Conservation (phyloP, 1,140 invertebrate species). For the Monochamus saltuarius region DNA sequence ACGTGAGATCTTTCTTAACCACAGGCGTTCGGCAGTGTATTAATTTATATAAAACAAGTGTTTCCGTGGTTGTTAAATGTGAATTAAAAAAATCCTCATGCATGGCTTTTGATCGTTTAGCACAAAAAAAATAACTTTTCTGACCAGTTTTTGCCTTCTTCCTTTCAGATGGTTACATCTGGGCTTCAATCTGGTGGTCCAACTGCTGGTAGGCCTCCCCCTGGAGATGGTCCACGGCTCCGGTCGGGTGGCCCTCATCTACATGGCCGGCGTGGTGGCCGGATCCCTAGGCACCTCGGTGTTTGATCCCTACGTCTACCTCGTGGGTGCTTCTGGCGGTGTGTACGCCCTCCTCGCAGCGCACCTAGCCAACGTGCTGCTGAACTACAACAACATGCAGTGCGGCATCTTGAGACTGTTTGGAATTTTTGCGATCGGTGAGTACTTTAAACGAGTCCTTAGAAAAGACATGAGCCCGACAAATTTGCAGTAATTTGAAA, state of each 20-base stretch:
- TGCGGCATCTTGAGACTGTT: constrained; percentile 87
- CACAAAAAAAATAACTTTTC: too few species aligned
- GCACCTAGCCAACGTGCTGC: constrained; percentile 90
- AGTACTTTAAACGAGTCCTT: constrained; percentile 48
- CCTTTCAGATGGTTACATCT: constrained; percentile 87
- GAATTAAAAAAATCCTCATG: too few species aligned
- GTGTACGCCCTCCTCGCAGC: constrained; percentile 92
- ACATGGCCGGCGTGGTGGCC: constrained; percentile 90
- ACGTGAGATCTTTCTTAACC: too few species aligned
- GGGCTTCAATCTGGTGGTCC: constrained; percentile 91
- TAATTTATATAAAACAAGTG: too few species aligned
- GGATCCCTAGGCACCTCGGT: constrained; percentile 93
- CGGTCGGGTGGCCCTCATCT: constrained; percentile 83
- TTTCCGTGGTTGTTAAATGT: too few species aligned
- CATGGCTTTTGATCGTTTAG: too few species aligned
- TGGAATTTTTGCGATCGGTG: constrained; percentile 89
- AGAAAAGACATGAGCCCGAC: not conserved
- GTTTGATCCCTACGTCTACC: constrained; percentile 89
- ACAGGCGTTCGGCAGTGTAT: too few species aligned
- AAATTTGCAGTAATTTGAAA: constrained; percentile 1
- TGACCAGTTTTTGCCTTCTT: constrained; percentile 44
- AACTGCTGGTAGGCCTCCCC: constrained; percentile 86
- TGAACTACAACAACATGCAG: constrained; percentile 97
- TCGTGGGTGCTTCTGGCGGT: constrained; percentile 92
- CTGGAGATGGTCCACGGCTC: constrained; percentile 97